Percentiles rank a stretch among this genome's conserved stretches.
phyloP scores from a whole-genome alignment of 2,113 vertebrate genomes.

The Colossoma macropomum region DNA sequence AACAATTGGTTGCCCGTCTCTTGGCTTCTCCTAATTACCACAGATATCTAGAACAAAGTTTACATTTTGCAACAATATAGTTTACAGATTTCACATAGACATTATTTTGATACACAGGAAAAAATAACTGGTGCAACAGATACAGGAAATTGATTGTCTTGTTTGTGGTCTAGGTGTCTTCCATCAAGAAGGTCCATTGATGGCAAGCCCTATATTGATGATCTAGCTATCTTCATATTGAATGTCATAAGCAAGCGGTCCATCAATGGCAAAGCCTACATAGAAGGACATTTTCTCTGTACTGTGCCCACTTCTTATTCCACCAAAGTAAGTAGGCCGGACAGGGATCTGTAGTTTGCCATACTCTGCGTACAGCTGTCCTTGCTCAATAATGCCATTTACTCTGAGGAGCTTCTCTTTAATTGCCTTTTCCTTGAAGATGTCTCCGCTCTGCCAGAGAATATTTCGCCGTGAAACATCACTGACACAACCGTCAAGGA shows the following conservation, averaged over 20 bases:
- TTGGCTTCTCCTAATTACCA: too few species aligned
- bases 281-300: conserved; percentile 72
- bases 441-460: conserved; percentile 62
- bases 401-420: conserved; percentile 54
- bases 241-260: conserved; percentile 65
- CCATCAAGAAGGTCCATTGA: background rate
- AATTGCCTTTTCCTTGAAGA: conserved; percentile 61
- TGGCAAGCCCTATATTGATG: background rate
- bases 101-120: background rate
- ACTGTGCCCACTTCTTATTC: conserved; percentile 61
- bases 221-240: background rate
- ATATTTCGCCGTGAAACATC: background rate
- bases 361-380: conserved; percentile 56
- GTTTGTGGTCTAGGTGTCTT: background rate
- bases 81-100: too few species aligned
- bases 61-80: background rate
- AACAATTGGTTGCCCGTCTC: too few species aligned
- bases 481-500: conserved; percentile 56
- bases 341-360: conserved; percentile 60
- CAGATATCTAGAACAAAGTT: too few species aligned
- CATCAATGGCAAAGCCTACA: conserved; percentile 68
- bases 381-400: conserved; percentile 54
- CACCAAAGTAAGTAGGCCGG: conserved; percentile 49
- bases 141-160: background rate
- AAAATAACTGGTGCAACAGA: background rate